Evolutionary conservation across 2,888 invertebrate genomes (phyloP).

Genomic region (Elegia similella): DNA sequence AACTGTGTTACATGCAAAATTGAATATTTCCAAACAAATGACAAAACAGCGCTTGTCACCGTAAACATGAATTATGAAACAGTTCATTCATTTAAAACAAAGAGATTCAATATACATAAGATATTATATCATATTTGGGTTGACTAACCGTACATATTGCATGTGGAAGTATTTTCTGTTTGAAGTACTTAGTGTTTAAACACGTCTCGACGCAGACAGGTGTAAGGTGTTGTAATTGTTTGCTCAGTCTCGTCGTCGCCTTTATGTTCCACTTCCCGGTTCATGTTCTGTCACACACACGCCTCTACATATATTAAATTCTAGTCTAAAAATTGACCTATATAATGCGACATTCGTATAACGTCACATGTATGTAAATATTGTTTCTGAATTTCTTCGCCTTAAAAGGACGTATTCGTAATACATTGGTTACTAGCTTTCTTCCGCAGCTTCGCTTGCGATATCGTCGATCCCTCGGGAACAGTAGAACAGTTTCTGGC

Average conservation of each 20-base stretch:
- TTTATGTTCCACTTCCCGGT: constrained; percentile 20
- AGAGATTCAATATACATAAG: too few species aligned
- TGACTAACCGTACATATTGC: constrained; percentile 4
- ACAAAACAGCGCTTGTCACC: neutral
- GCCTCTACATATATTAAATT: too few species aligned
- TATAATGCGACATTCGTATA: too few species aligned
- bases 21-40: neutral
- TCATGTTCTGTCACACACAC: neutral
- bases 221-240: constrained; percentile 25
- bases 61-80: constrained; percentile 3
- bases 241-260: constrained; percentile 19
- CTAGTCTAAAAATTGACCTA: too few species aligned
- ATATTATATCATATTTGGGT: neutral
- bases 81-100: neutral
- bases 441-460: too few species aligned
- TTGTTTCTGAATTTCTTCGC: too few species aligned
- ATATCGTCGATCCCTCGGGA: too few species aligned
- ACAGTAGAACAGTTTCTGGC: too few species aligned
- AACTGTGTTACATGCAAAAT: too few species aligned
- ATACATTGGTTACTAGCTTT: too few species aligned
- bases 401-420: too few species aligned
- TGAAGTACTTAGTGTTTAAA: constrained; percentile 18
- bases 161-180: constrained; percentile 13
- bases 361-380: too few species aligned
- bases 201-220: constrained; percentile 19